Evolutionary conservation across 1,140 invertebrate genomes (phyloP).

Genomic region (Drosophila sechellia): DNA sequence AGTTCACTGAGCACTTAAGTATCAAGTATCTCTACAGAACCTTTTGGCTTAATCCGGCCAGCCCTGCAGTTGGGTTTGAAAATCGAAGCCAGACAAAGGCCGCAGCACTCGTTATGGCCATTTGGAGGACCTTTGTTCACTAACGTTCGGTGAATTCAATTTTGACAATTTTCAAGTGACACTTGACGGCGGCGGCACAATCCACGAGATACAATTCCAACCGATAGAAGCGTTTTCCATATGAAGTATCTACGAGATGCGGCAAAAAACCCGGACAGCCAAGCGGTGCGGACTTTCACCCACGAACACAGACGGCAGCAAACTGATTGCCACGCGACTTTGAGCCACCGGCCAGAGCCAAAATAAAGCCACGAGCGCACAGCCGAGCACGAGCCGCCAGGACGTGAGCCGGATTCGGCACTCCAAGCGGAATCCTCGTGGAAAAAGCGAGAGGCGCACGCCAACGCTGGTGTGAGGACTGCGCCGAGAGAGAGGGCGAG

Average conservation of each 20-base stretch:
- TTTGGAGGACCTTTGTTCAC: constrained; percentile 56
- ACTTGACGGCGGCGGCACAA: constrained; percentile 48
- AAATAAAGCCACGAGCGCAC: constrained; percentile 66
- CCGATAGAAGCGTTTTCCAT: constrained; percentile 20
- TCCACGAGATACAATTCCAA: constrained; percentile 45
- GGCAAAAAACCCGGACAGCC: constrained; percentile 19
- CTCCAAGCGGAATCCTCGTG: constrained; percentile 17
- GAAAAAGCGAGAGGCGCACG: constrained; percentile 48
- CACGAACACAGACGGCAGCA: constrained; percentile 62
- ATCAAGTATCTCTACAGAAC: constrained; percentile 35
- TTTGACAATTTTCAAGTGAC: constrained; percentile 69
- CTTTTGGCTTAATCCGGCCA: constrained; percentile 27
- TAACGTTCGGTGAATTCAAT: constrained; percentile 46
- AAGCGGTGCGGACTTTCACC: constrained; percentile 60
- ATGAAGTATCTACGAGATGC: constrained; percentile 10
- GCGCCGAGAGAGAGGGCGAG: constrained; percentile 41
- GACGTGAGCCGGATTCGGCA: constrained; percentile 12
- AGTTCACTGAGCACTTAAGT: constrained; percentile 29
- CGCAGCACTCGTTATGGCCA: constrained; percentile 51
- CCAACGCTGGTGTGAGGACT: constrained; percentile 40
- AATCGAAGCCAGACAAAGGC: constrained; percentile 18
- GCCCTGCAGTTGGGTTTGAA: constrained; percentile 14
- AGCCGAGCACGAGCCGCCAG: constrained; percentile 51
- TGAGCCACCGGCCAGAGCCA: constrained; percentile 59
- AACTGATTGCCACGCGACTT: constrained; percentile 69